phyloP scores from a whole-genome alignment of 2,113 vertebrate species.

The Lophotis ruficrista region DNA sequence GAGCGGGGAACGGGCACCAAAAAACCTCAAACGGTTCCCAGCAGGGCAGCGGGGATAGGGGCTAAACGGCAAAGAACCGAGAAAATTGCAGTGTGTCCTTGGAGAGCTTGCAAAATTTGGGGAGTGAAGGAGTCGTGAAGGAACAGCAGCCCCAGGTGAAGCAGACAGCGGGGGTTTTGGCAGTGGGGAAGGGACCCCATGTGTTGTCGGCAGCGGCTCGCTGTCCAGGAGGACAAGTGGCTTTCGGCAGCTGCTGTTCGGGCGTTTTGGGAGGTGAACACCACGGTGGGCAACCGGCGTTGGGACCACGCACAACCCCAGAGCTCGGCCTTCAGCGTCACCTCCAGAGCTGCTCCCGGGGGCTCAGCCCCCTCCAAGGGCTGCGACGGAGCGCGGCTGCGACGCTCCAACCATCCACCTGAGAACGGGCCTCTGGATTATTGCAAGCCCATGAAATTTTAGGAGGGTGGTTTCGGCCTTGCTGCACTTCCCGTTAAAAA shows the following conservation, averaged over 20 bases:
- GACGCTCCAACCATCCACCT: background rate
- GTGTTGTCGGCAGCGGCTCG: accelerated
- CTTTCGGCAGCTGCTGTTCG: accelerated
- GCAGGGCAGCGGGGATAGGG: accelerated
- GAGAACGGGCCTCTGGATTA: background rate
- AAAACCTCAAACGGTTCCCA: accelerated
- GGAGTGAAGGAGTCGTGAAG: background rate
- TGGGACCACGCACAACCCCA: background rate
- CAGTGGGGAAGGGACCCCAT: background rate
- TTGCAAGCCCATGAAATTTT: background rate
- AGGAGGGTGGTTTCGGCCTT: background rate
- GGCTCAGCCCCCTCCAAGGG: background rate
- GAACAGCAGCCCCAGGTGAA: background rate
- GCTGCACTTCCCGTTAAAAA: background rate
- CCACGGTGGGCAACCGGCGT: accelerated
- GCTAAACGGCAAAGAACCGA: accelerated
- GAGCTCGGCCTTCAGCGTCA: accelerated
- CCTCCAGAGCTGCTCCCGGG: background rate
- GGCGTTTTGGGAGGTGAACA: background rate
- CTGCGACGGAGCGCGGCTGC: accelerated
- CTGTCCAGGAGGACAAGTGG: background rate
- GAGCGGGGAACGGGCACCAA: background rate
- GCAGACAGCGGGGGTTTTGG: background rate
- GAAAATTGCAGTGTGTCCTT: accelerated
- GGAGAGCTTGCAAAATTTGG: accelerated